Conservation (phyloP, 2,888 invertebrate genomes). For the Phyllotreta cruciferae region DNA sequence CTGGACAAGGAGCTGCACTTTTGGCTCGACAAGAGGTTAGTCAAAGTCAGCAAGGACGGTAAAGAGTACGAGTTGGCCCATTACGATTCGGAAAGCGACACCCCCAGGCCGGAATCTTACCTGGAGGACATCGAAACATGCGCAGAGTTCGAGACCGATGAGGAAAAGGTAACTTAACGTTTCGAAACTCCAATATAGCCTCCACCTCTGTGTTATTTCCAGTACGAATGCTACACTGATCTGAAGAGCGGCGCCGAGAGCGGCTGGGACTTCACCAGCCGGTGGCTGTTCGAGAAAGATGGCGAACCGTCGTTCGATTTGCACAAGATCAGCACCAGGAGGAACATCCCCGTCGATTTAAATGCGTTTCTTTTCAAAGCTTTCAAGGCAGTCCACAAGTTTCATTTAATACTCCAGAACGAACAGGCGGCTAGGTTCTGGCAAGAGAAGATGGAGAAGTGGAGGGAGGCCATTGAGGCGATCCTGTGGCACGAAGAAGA, state of each 20-base stretch:
- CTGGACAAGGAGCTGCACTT: conserved; percentile 71
- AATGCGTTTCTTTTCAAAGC: conserved; percentile 79
- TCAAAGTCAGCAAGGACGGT: conserved; percentile 62
- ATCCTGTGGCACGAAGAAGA: conserved; percentile 80
- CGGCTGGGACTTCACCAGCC: conserved; percentile 87
- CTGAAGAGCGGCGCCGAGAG: conserved; percentile 70
- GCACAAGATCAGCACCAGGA: conserved; percentile 68
- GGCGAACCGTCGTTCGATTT: conserved; percentile 61
- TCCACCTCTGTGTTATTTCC: conserved; percentile 14
- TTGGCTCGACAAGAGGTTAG: conserved; percentile 68
- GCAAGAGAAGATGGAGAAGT: conserved; percentile 53
- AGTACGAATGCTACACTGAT: conserved; percentile 67
- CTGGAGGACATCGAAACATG: conserved; percentile 69
- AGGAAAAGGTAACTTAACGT: conserved; percentile 36
- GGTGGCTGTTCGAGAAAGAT: conserved; percentile 74
- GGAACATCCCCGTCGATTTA: conserved; percentile 81
- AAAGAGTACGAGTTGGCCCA: conserved; percentile 65
- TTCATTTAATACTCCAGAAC: conserved; percentile 65
- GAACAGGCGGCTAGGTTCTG: conserved; percentile 63
- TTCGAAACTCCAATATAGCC: background rate
- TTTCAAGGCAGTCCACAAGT: conserved; percentile 68
- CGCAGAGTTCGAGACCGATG: conserved; percentile 38
- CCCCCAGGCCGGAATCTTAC: conserved; percentile 78
- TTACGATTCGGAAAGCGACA: conserved; percentile 69
- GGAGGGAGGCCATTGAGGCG: conserved; percentile 70